Evolutionary conservation across 2,888 invertebrate genomes (phyloP).

Genomic region (Dryobotodes eremita): DNA sequence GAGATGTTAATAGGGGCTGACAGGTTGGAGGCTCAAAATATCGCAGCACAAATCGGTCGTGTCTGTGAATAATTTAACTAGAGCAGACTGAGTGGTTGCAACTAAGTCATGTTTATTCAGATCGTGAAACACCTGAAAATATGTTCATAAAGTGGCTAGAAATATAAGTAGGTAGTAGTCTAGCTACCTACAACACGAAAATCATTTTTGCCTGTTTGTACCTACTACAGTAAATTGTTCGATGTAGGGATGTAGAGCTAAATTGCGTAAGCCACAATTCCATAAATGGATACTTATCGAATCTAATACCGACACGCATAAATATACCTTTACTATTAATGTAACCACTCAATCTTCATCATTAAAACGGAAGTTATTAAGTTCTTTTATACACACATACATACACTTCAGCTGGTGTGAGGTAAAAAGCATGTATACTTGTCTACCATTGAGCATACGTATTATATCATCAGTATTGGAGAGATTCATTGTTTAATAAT

Average conservation of each 20-base stretch:
- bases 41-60: slow-evolving; percentile 56
- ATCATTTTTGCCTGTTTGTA: not conserved
- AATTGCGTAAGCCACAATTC: slow-evolving; percentile 9
- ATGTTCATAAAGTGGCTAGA: slow-evolving; percentile 1
- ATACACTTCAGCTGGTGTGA: slow-evolving; percentile 16
- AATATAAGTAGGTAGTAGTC: not conserved
- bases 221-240: not conserved
- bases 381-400: slow-evolving; percentile 26
- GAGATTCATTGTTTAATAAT: slow-evolving; percentile 30
- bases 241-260: slow-evolving; percentile 11
- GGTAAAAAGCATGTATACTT: slow-evolving; percentile 38
- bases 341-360: slow-evolving; percentile 37
- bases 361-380: slow-evolving; percentile 48
- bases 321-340: slow-evolving; percentile 25
- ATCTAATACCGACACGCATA: slow-evolving; percentile 34
- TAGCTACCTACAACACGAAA: not conserved
- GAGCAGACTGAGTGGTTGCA: slow-evolving; percentile 52
- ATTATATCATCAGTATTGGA: slow-evolving; percentile 6
- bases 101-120: slow-evolving; percentile 58
- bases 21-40: slow-evolving; percentile 24
- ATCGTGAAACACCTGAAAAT: slow-evolving; percentile 26
- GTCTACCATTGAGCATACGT: slow-evolving; percentile 31
- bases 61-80: slow-evolving; percentile 71
- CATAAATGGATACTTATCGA: slow-evolving; percentile 24
- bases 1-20: not conserved